These are phyloP conservation scores for Aleiodes alternator DNA, from an alignment of 2,888 invertebrate species.

Conservation along the genomic window DNA sequence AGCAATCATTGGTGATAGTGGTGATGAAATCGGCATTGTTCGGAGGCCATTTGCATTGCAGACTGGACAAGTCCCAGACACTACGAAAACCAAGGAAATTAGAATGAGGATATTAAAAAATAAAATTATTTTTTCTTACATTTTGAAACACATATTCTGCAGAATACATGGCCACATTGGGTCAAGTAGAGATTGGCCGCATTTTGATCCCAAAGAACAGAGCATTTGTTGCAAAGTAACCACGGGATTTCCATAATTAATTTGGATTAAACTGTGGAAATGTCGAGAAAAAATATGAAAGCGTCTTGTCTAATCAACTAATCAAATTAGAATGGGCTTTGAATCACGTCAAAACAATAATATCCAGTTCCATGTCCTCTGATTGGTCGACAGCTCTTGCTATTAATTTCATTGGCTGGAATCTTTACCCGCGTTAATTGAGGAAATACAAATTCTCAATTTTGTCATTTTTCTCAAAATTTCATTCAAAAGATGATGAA, in stretches of 20 bases:
- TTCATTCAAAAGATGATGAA: no score
- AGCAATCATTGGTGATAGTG: neutral
- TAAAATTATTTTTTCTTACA: neutral
- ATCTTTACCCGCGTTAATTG: no score
- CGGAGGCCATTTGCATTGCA: slow-evolving; percentile 2
- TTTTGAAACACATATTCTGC: slow-evolving; percentile 6
- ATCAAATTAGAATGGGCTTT: no score
- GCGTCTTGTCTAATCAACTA: no score
- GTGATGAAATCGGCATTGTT: neutral
- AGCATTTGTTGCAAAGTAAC: neutral
- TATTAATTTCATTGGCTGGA: no score
- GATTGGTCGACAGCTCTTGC: no score
- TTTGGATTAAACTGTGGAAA: neutral
- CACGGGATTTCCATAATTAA: neutral
- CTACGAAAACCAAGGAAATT: neutral
- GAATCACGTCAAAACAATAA: no score
- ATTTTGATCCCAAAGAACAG: neutral
- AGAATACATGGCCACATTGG: neutral
- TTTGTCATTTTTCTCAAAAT: no score
- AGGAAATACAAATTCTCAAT: no score
- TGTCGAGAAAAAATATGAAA: neutral
- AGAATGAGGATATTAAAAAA: neutral
- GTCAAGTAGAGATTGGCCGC: neutral
- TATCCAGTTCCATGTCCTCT: no score
- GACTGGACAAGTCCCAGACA: neutral